Evolutionary conservation across 2,113 vertebrate genomes (phyloP), one percentile per base, ranked within the genome.

Genomic region (Rhegmatorhina hoffmannsi): DNA sequence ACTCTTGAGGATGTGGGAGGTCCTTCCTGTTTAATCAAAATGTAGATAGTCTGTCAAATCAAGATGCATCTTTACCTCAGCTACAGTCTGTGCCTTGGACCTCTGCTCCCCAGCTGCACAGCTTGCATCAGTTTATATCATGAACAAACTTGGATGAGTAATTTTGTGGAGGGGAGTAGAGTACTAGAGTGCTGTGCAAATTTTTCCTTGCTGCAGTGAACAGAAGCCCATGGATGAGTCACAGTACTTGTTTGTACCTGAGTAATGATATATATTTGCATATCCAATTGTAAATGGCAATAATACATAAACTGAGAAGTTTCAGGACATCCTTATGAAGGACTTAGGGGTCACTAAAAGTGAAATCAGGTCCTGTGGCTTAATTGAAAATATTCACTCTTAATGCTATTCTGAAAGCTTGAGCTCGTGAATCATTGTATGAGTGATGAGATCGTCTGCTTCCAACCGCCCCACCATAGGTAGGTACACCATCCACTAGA

Each of bases 41-140:
- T 34, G 6, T 5, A 28, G 33, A 24, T 5, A 29, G n/a, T 8
- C 18, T 74, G 6, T 24, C 34, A 67, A 79, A 60, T 13, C 5
- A 74, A 53, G 34, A 62, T 46, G 31, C 9, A 13, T 23, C 13
- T 52, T 87, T 19, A 56, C 58, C 17, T 75, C 1, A 1, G 16
- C 52, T 78, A 0, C 40, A 63, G 10, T 31, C 43, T 76, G 11
- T 69, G 17, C 19, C 49, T 12, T 76, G 44, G 68, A 52, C 25
- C 20, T 63, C 62, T 56, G 9, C 20, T 36, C 21, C 33, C 6
- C 17, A 38, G 7, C 25, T 43, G 29, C 11, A 10, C 18, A 17
- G 16, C 6, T 69, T 52, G 6, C 1, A 14, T 38, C 2, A 29
- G n/a, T 62, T 88, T 44, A 6, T 53, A 58, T 34, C 1, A 0